Conservation (phyloP, 2,888 invertebrate species). For the Anagyrus pseudococci region DNA sequence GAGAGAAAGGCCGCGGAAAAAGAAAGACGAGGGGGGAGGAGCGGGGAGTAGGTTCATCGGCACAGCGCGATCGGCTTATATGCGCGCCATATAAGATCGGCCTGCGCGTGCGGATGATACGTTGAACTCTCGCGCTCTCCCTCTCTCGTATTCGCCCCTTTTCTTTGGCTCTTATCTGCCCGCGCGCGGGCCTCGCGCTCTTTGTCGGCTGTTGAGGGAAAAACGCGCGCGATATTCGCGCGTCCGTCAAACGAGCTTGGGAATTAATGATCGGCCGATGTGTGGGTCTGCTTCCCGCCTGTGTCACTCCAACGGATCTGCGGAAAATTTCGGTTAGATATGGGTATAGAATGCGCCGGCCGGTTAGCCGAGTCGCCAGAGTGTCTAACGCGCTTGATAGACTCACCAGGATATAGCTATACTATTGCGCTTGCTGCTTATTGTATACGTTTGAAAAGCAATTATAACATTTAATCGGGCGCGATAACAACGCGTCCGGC, state of each 20-base stretch:
- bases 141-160: conserved; percentile 20
- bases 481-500: neutral
- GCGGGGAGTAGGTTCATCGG: conserved; percentile 41
- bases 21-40: conserved; percentile 1
- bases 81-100: conserved; percentile 40
- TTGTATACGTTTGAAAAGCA: neutral
- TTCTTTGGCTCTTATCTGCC: conserved; percentile 43
- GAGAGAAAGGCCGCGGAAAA: neutral
- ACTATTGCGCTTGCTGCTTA: neutral
- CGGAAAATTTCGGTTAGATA: conserved; percentile 21
- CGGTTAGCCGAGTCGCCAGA: neutral
- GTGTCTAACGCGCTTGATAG: neutral
- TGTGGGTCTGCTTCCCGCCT: neutral
- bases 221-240: conserved; percentile 42
- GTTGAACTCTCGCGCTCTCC: conserved; percentile 30
- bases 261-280: conserved; percentile 43
- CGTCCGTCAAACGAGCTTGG: conserved; percentile 46
- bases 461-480: no score
- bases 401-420: no score
- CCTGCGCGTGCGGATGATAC: conserved; percentile 35
- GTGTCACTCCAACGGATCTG: neutral
- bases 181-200: neutral
- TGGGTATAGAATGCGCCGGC: no score
- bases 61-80: conserved; percentile 18
- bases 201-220: conserved; percentile 8